Percentiles rank a stretch among this genome's conserved stretches.
Conservation (phyloP, 2,113 vertebrate genomes). For the Oncorhynchus tshawytscha region DNA sequence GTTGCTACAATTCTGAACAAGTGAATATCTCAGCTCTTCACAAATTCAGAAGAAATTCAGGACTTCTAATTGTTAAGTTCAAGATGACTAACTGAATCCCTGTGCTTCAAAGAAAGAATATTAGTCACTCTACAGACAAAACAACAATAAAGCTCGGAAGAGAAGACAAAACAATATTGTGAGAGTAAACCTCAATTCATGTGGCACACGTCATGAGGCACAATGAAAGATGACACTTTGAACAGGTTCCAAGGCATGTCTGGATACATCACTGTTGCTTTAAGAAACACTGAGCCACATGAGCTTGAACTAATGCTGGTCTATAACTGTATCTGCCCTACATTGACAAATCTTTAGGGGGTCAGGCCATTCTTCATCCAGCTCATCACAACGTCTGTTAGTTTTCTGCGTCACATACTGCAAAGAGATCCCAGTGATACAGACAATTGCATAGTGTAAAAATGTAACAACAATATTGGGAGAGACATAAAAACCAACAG, state of each 20-base stretch:
- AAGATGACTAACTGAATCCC: background rate
- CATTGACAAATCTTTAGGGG: conserved; percentile 25
- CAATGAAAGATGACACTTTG: background rate
- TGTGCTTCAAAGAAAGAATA: background rate
- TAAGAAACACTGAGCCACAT: conserved; percentile 5
- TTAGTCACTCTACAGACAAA: background rate
- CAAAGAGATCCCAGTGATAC: conserved; percentile 1
- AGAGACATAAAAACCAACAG: background rate
- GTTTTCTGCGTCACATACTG: conserved; percentile 29
- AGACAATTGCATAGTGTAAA: too few relatives aligned
- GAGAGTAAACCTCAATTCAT: background rate
- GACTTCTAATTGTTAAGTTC: background rate
- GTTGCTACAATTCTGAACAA: background rate
- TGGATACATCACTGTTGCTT: conserved; percentile 4
- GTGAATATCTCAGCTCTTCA: background rate
- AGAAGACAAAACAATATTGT: background rate
- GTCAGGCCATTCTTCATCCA: conserved; percentile 11
- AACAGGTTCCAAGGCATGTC: background rate
- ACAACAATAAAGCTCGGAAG: background rate
- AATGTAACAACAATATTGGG: background rate
- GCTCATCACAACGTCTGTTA: conserved; percentile 7
- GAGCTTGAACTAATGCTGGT: background rate
- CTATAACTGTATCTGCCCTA: conserved; percentile 43
- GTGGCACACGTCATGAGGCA: background rate
- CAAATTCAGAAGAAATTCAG: background rate